Percentiles rank a stretch among this genome's conserved stretches.
Evolutionary conservation across 92 coral and sea anemone genomes (phyloP).

Genomic region (Parazoanthus swiftii): DNA sequence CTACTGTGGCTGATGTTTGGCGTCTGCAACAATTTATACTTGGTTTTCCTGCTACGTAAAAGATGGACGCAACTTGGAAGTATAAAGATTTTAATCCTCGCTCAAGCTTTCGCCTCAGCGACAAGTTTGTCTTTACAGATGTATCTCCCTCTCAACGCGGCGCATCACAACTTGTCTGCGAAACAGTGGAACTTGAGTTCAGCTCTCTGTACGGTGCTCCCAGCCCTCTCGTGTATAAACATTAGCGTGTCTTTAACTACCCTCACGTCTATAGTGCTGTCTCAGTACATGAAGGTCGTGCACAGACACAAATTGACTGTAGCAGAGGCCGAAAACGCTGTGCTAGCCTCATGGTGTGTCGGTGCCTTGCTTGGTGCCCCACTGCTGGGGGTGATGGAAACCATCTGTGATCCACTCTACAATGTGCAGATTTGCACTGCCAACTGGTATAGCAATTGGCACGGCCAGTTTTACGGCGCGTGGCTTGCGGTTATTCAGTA

Average conservation of each 20-base stretch:
- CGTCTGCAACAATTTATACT: conserved; percentile 7
- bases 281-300: conserved; percentile 29
- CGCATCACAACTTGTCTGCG: neutral
- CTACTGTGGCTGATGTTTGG: conserved; percentile 29
- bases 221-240: conserved; percentile 23
- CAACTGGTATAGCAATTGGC: conserved; percentile 5
- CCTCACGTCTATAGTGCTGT: conserved; percentile 12
- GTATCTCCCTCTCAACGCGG: conserved; percentile 18
- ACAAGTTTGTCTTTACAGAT: conserved; percentile 17
- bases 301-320: conserved; percentile 28
- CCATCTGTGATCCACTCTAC: conserved; percentile 3
- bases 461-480: conserved; percentile 26
- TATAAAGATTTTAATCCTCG: conserved; percentile 13
- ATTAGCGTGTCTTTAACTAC: conserved; percentile 16
- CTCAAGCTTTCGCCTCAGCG: conserved; percentile 27
- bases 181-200: conserved; percentile 34
- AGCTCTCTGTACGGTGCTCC: conserved; percentile 9
- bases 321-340: conserved; percentile 38
- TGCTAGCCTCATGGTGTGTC: conserved; percentile 31
- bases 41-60: conserved; percentile 10
- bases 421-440: conserved; percentile 36
- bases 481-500: conserved; percentile 36
- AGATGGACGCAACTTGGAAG: conserved; percentile 35
- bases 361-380: conserved; percentile 24
- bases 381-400: conserved; percentile 21